Evolutionary conservation across 1,140 invertebrate species (phyloP).

Genomic region (Megathymus violae): DNA sequence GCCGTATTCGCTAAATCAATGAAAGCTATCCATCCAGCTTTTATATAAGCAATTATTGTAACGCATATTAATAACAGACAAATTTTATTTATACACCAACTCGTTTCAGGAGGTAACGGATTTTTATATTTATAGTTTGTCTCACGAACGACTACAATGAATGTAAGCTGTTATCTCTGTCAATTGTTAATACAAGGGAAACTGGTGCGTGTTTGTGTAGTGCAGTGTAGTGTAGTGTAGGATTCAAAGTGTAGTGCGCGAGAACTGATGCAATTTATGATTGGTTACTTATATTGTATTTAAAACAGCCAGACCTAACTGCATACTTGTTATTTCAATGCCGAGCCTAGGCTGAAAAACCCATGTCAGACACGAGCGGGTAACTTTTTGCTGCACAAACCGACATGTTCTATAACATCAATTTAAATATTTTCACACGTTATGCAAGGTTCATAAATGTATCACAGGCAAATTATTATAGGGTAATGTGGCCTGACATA

Average conservation of each 20-base stretch:
- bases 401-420: slow-evolving; percentile 23
- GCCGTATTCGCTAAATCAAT: slow-evolving; percentile 43
- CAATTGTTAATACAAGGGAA: slow-evolving; percentile 28
- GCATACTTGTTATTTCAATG: slow-evolving; percentile 21
- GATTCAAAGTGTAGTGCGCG: slow-evolving; percentile 10
- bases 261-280: slow-evolving; percentile 34
- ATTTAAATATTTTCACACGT: slow-evolving; percentile 36
- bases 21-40: slow-evolving; percentile 35
- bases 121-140: slow-evolving; percentile 37
- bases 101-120: slow-evolving; percentile 38
- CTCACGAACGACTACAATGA: slow-evolving; percentile 38
- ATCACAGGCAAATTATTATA: slow-evolving; percentile 19
- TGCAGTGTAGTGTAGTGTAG: too few relatives aligned
- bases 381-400: slow-evolving; percentile 24
- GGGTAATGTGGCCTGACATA: slow-evolving; percentile 3
- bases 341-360: slow-evolving; percentile 3
- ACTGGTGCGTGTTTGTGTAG: slow-evolving; percentile 10
- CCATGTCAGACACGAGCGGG: slow-evolving; percentile 15
- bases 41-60: slow-evolving; percentile 42
- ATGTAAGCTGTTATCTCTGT: slow-evolving; percentile 38
- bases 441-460: slow-evolving; percentile 31
- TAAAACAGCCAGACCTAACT: slow-evolving; percentile 33
- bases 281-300: slow-evolving; percentile 35
- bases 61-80: slow-evolving; percentile 38
- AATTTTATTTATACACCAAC: slow-evolving; percentile 18